These are phyloP conservation scores for Gasterosteus aculeatus DNA, from an alignment of 2,113 vertebrate genomes.

Conservation along the genomic window DNA sequence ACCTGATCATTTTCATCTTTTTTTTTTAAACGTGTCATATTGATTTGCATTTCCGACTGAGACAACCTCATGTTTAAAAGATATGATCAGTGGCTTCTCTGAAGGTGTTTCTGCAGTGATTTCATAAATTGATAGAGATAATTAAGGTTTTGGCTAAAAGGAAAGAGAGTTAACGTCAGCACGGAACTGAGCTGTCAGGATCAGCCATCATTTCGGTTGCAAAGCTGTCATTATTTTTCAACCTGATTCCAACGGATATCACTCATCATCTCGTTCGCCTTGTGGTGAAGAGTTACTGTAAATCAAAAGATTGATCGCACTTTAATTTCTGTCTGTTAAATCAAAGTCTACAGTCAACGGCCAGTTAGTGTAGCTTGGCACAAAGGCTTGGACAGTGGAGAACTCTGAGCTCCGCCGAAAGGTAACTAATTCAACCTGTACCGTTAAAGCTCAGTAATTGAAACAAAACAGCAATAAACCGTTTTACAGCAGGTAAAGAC, in stretches of 20 bases:
- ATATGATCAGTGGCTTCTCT: neutral
- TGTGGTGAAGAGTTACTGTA: neutral
- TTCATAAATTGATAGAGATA: neutral
- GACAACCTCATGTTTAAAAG: neutral
- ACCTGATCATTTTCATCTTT: neutral
- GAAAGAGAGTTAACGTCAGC: neutral
- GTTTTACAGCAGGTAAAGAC: neutral
- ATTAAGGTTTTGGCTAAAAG: slow-evolving; percentile 1
- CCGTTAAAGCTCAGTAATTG: neutral
- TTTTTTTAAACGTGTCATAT: neutral
- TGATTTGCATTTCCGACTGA: neutral
- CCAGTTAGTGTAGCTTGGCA: neutral
- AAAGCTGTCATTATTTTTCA: slow-evolving; percentile 7
- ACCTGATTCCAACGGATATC: no score
- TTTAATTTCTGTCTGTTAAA: neutral
- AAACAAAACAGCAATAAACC: neutral
- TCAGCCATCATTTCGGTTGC: neutral
- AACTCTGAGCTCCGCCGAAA: no score
- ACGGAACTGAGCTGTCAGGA: slow-evolving; percentile 12
- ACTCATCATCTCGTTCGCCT: neutral
- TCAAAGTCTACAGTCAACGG: neutral
- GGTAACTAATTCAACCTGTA: no score
- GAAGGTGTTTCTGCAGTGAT: slow-evolving; percentile 19
- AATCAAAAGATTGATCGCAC: neutral
- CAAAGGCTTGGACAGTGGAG: no score